Percentiles rank a stretch among this genome's conserved stretches.
phyloP scores from a whole-genome alignment of 2,113 vertebrate genomes.

The human region GRCh38 chr6:35675001-35675500 shows the following conservation, averaged over 20 bases:
- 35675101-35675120: slow-evolving; percentile 13
- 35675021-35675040: neutral
- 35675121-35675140: neutral
- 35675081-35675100: neutral
- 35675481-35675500: no score
- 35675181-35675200: neutral
- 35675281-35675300: no score
- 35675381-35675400: no score
- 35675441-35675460: no score
- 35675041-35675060: neutral
- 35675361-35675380: no score
- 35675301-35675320: no score
- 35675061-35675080: neutral
- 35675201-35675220: neutral
- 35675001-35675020: neutral
- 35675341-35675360: no score
- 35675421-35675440: no score
- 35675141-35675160: neutral
- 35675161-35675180: slow-evolving; percentile 25
- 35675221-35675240: neutral
- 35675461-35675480: no score
- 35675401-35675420: no score
- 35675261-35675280: neutral
- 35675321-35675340: no score
- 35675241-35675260: neutral